These are phyloP conservation scores for Pogonus chalceus DNA, from an alignment of 1,140 invertebrate genomes.

Conservation along the genomic window DNA sequence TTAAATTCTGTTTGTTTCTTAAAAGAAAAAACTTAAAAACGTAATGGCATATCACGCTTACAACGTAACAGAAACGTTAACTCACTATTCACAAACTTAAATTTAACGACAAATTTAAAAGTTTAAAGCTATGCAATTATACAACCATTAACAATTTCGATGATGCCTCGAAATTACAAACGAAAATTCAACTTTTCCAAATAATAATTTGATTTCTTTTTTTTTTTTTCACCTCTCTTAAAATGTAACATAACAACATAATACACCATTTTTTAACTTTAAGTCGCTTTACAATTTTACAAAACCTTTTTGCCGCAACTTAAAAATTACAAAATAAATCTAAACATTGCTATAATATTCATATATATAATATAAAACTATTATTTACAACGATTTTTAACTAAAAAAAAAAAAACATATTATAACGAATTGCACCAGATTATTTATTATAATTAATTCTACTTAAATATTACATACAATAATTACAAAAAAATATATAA, in stretches of 20 bases:
- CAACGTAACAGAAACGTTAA: neutral
- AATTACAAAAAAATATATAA: neutral
- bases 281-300: neutral
- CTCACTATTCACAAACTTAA: neutral
- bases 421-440: neutral
- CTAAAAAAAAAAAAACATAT: neutral
- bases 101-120: neutral
- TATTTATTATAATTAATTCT: neutral
- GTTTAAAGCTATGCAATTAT: neutral
- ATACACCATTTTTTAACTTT: too few species aligned
- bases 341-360: neutral
- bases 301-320: neutral
- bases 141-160: too few species aligned
- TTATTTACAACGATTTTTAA: conserved; percentile 1
- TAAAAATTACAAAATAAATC: neutral
- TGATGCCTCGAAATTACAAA: too few species aligned
- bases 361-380: neutral
- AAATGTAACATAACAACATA: too few species aligned
- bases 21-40: neutral
- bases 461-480: conserved; percentile 1
- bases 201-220: too few species aligned
- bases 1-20: too few species aligned
- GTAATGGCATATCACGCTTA: neutral
- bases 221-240: too few species aligned
- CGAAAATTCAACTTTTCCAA: too few species aligned